Evolutionary conservation across 2,888 invertebrate genomes (phyloP).

Genomic region (Diadegma fenestrale): DNA sequence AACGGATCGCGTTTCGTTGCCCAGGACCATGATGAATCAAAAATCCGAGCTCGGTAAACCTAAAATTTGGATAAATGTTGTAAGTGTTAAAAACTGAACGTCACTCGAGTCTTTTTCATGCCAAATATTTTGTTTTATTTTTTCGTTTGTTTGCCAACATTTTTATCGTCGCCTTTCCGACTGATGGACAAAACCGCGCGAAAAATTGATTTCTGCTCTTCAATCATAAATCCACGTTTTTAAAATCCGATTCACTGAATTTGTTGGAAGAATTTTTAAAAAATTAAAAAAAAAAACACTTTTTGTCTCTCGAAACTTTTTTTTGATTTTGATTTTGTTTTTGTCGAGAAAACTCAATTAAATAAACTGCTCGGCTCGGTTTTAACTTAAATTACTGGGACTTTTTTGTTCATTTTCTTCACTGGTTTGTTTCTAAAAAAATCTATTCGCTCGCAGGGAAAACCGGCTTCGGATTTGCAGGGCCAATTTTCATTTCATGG

Average conservation of each 20-base stretch:
- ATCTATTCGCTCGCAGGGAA: neutral
- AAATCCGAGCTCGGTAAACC: neutral
- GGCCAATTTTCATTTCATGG: neutral
- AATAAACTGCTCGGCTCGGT: neutral
- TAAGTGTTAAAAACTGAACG: neutral
- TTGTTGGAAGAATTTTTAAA: neutral
- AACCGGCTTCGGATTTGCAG: neutral
- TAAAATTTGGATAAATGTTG: neutral
- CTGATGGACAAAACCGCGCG: neutral
- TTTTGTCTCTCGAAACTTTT: neutral
- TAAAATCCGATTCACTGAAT: neutral
- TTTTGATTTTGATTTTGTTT: neutral
- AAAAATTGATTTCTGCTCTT: too few species aligned
- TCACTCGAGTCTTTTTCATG: neutral
- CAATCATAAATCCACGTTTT: neutral
- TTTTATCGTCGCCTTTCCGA: neutral
- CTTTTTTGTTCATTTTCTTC: neutral
- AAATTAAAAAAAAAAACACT: neutral
- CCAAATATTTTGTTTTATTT: conserved; percentile 8
- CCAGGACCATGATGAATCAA: conserved; percentile 22
- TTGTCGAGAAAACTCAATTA: neutral
- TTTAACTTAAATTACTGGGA: neutral
- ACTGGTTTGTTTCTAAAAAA: neutral
- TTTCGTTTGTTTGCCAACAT: neutral
- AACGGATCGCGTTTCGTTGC: conserved; percentile 7